Percentiles rank a stretch among this genome's conserved stretches.
Conservation (phyloP, 2,113 vertebrate genomes). For the Micronycteris hirsuta region DNA sequence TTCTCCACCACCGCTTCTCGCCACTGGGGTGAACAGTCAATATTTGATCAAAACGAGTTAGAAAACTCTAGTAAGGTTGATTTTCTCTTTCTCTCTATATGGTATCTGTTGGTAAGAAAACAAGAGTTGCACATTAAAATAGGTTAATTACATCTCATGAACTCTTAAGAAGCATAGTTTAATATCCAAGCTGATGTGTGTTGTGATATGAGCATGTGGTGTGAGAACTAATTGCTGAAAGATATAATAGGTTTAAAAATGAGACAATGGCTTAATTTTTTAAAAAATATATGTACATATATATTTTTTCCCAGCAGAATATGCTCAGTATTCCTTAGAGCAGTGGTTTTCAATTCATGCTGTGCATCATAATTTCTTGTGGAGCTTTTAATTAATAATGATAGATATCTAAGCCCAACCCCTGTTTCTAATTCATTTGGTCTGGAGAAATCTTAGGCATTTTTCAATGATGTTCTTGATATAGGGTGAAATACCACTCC, state of each 20-base stretch:
- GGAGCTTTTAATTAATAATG: neutral
- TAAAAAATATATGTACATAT: neutral
- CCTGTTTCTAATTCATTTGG: neutral
- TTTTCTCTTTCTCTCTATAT: slow-evolving; percentile 26
- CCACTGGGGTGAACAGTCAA: neutral
- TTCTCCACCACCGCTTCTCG: neutral
- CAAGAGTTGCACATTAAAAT: neutral
- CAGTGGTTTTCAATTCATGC: neutral
- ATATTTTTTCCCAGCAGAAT: neutral
- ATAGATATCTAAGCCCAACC: neutral
- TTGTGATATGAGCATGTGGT: neutral
- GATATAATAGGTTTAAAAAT: neutral
- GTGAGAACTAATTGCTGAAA: neutral
- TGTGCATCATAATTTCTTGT: neutral
- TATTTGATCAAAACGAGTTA: neutral
- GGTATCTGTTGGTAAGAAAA: neutral
- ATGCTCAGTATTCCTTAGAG: neutral
- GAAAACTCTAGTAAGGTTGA: neutral
- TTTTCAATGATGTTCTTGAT: neutral
- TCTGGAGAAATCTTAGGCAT: neutral
- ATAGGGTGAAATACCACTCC: neutral
- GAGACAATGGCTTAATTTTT: neutral
- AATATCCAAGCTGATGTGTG: neutral
- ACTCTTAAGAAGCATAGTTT: neutral
- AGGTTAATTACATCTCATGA: neutral